Percentiles rank a stretch among this genome's conserved stretches.
phyloP scores from a whole-genome alignment of 2,888 invertebrate genomes.

The Tenodera sinensis region DNA sequence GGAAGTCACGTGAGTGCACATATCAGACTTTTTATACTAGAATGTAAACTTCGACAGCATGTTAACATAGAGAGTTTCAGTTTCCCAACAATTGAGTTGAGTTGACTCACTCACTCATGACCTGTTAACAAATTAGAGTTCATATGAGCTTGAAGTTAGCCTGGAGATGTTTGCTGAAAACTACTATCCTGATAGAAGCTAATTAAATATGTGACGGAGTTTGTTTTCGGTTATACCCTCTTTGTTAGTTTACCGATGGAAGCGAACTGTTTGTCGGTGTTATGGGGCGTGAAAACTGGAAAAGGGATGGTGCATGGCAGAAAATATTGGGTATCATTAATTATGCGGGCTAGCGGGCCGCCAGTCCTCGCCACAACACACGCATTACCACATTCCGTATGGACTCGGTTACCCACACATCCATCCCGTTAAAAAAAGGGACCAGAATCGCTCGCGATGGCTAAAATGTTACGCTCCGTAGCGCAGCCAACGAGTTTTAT shows the following conservation, averaged over 20 bases:
- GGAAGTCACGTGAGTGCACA: too few relatives aligned
- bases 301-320: background rate
- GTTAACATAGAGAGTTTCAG: too few relatives aligned
- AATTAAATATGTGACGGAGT: background rate
- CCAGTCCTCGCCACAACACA: background rate
- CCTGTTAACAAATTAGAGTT: too few relatives aligned
- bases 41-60: too few relatives aligned
- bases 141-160: background rate
- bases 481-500: background rate
- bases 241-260: background rate
- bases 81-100: too few relatives aligned
- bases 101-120: too few relatives aligned
- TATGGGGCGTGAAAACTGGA: constrained; percentile 9
- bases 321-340: constrained; percentile 1
- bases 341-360: background rate
- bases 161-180: background rate
- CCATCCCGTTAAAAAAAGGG: background rate
- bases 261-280: background rate
- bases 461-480: background rate
- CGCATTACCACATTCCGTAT: background rate
- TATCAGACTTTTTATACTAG: too few relatives aligned
- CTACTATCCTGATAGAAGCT: background rate
- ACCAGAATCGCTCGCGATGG: background rate
- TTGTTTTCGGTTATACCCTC: background rate
- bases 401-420: background rate